A percentile compares a stretch with the other conserved stretches of the same genome.
Evolutionary conservation across 2,113 vertebrate species (phyloP).

Genomic region (Heliornis fulica): DNA sequence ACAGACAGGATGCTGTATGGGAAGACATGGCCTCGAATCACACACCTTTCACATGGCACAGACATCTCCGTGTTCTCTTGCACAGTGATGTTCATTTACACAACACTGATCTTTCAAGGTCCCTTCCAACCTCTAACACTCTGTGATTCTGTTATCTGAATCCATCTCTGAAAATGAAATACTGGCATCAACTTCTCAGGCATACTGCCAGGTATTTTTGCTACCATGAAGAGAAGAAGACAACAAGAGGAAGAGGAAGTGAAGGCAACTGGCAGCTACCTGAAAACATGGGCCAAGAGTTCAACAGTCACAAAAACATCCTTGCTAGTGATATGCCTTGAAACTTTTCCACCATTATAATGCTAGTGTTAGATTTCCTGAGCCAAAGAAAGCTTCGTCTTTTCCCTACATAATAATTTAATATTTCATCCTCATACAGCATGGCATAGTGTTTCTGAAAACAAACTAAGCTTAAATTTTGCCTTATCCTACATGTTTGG

Average conservation of each 20-base stretch:
- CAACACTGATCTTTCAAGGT: too few species aligned
- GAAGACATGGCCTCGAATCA: rapidly evolving
- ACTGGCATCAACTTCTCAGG: not conserved
- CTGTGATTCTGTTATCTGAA: too few species aligned
- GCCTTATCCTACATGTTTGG: not conserved
- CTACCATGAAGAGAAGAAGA: not conserved
- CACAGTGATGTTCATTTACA: not conserved
- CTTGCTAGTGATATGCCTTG: not conserved
- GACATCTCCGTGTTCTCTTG: not conserved
- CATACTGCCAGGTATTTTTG: not conserved
- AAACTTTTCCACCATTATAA: not conserved
- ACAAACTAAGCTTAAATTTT: not conserved
- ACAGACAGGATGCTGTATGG: not conserved
- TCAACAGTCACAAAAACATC: not conserved
- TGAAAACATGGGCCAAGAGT: not conserved
- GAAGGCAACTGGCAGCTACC: not conserved
- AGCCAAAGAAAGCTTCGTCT: not conserved
- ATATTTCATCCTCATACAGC: not conserved
- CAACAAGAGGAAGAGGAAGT: not conserved
- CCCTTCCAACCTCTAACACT: too few species aligned
- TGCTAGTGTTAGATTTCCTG: not conserved
- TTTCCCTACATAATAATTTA: not conserved
- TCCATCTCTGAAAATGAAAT: not conserved
- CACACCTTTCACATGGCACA: not conserved
- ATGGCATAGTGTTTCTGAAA: not conserved